These are phyloP conservation scores for Platysteira castanea DNA, from an alignment of 2,113 vertebrate genomes.

Conservation along the genomic window DNA sequence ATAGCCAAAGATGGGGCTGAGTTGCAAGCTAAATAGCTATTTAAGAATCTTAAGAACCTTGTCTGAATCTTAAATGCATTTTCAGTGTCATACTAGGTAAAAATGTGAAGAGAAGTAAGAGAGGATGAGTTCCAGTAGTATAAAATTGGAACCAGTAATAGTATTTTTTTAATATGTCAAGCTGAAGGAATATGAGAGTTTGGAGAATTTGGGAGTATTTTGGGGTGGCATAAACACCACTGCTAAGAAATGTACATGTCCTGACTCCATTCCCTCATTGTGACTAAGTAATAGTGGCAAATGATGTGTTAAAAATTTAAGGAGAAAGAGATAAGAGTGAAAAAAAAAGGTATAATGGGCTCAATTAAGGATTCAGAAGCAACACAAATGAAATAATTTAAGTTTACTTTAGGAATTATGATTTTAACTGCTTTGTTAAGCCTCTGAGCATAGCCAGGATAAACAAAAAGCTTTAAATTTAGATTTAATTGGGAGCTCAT, in stretches of 20 bases:
- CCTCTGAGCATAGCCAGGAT: neutral
- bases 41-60: neutral
- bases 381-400: neutral
- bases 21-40: neutral
- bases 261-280: neutral
- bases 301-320: neutral
- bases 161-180: neutral
- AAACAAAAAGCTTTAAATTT: neutral
- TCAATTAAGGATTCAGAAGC: neutral
- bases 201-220: neutral
- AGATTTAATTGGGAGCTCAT: neutral
- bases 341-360: neutral
- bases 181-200: neutral
- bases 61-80: neutral
- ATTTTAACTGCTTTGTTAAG: neutral
- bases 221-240: neutral
- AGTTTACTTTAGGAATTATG: neutral
- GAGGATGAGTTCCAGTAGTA: neutral
- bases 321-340: neutral
- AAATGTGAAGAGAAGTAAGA: neutral
- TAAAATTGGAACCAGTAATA: neutral
- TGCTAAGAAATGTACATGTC: neutral
- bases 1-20: neutral
- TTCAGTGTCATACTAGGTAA: neutral
- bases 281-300: neutral